Conservation (phyloP, 2,888 invertebrate genomes). For the Leptinotarsa juncta region DNA sequence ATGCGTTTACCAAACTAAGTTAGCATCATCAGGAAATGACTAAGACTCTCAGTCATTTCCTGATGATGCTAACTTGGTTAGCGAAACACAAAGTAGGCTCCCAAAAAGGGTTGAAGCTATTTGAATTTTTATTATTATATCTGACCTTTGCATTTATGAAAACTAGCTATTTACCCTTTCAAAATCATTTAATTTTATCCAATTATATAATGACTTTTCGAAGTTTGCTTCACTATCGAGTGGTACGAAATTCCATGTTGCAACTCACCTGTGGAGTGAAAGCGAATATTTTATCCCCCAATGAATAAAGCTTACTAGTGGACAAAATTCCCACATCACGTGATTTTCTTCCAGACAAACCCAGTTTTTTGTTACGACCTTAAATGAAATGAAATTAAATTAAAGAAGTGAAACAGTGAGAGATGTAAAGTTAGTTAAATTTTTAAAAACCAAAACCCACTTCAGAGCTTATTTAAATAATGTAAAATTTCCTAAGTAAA, state of each 20-base stretch:
- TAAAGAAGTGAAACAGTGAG: too few relatives aligned
- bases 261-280: conserved; percentile 95
- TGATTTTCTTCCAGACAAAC: conserved; percentile 93
- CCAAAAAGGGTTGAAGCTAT: too few relatives aligned
- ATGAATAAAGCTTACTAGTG: conserved; percentile 96
- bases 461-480: too few relatives aligned
- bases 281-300: conserved; percentile 95
- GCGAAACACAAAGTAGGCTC: too few relatives aligned
- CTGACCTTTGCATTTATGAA: too few relatives aligned
- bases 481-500: too few relatives aligned
- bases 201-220: not conserved
- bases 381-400: conserved; percentile 48
- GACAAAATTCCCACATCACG: conserved; percentile 97
- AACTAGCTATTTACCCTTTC: too few relatives aligned
- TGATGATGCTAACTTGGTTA: too few relatives aligned
- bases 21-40: too few relatives aligned
- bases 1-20: too few relatives aligned
- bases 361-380: conserved; percentile 94
- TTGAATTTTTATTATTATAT: too few relatives aligned
- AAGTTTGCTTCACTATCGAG: not conserved
- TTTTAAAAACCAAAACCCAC: not conserved
- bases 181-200: not conserved
- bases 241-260: not conserved
- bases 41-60: too few relatives aligned
- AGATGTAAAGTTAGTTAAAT: not conserved